Evolutionary conservation across 2,888 invertebrate genomes (phyloP).

Genomic region (Quadroppia sp.): DNA sequence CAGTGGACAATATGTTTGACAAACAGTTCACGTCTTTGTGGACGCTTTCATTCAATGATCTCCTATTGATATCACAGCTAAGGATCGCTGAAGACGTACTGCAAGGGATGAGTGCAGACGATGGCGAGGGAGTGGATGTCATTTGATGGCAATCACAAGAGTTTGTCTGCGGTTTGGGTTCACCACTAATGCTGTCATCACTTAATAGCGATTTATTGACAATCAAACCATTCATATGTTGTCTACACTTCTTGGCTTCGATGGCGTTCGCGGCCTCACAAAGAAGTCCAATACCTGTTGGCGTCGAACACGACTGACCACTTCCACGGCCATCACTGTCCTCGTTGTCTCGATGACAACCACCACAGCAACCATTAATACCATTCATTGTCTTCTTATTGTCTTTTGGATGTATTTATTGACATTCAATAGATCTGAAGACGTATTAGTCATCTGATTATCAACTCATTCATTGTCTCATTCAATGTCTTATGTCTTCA

Average conservation of each 20-base stretch:
- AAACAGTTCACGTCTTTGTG: slow-evolving; percentile 9
- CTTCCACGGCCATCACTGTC: background rate
- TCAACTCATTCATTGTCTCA: too few relatives aligned
- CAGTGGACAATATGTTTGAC: background rate
- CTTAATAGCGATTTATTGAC: background rate
- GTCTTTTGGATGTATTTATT: background rate
- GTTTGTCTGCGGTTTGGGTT: background rate
- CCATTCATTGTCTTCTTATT: slow-evolving; percentile 2
- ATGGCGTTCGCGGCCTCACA: background rate
- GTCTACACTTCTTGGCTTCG: background rate
- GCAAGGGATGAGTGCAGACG: background rate
- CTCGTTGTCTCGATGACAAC: background rate
- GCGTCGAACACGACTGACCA: background rate
- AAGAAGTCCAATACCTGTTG: slow-evolving; percentile 1
- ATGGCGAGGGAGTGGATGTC: background rate
- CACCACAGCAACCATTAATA: background rate
- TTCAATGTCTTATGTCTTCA: too few relatives aligned
- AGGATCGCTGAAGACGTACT: slow-evolving; percentile 6
- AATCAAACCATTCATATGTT: slow-evolving; percentile 5
- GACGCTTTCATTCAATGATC: background rate
- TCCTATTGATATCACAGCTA: slow-evolving; percentile 3
- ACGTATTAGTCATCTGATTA: too few relatives aligned
- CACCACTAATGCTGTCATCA: background rate
- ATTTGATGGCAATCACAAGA: background rate
- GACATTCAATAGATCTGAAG: too few relatives aligned